phyloP scores from a whole-genome alignment of 1,140 invertebrate genomes.

The Ceratina calcarata region DNA sequence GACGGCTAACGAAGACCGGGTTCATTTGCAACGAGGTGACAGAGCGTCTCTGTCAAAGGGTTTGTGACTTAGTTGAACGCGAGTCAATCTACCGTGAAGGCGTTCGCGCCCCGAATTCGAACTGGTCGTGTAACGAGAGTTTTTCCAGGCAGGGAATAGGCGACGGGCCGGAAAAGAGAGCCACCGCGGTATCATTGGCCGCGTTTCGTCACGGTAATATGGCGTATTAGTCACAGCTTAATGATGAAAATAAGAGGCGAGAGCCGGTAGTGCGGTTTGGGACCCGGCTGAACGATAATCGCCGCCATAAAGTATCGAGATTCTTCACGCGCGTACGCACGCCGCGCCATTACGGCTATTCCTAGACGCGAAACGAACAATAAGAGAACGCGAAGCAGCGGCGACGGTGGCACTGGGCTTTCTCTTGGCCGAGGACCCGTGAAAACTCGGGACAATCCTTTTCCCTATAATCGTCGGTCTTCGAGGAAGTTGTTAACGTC shows the following conservation, averaged over 20 bases:
- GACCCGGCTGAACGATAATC: constrained; percentile 58
- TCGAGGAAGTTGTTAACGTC: constrained; percentile 44
- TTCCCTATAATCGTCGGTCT: constrained; percentile 55
- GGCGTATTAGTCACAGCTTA: constrained; percentile 62
- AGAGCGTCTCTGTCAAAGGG: neutral
- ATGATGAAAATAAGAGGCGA: constrained; percentile 61
- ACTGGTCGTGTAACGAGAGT: constrained; percentile 39
- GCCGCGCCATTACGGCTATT: constrained; percentile 56
- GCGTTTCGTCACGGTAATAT: constrained; percentile 58
- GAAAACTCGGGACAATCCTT: constrained; percentile 35
- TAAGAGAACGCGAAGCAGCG: constrained; percentile 24
- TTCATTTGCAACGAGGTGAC: neutral
- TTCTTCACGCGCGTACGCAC: constrained; percentile 61
- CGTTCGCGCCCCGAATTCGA: constrained; percentile 43
- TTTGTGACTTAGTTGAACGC: neutral
- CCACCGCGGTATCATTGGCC: neutral
- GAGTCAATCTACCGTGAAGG: constrained; percentile 37
- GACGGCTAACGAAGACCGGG: constrained; percentile 25
- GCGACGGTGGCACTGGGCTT: constrained; percentile 41
- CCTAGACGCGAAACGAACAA: constrained; percentile 60
- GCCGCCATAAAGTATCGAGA: constrained; percentile 62
- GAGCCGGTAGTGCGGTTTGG: constrained; percentile 50
- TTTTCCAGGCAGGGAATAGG: constrained; percentile 27
- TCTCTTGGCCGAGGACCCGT: constrained; percentile 5
- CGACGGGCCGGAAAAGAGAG: neutral